A percentile compares a stretch with the other conserved stretches of the same genome.
phyloP scores from a whole-genome alignment of 1,140 invertebrate genomes.

The Drosophila auraria region DNA sequence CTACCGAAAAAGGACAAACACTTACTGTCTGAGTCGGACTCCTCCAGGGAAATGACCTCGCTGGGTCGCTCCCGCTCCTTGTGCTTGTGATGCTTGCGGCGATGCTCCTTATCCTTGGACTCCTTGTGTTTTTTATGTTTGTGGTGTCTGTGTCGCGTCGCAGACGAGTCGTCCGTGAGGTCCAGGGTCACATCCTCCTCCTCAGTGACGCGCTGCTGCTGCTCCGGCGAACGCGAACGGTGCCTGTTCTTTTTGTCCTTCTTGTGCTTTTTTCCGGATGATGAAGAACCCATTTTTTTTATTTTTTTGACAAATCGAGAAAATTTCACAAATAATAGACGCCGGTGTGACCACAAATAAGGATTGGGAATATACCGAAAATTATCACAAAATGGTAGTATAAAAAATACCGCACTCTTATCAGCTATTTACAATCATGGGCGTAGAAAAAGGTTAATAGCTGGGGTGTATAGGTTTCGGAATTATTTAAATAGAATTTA shows the following conservation, averaged over 20 bases:
- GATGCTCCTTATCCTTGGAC: conserved; percentile 57
- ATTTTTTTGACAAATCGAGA: conserved; percentile 7
- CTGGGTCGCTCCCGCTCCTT: conserved; percentile 63
- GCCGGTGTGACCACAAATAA: conserved; percentile 36
- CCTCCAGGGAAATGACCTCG: conserved; percentile 76
- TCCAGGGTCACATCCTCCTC: conserved; percentile 65
- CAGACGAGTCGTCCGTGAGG: conserved; percentile 60
- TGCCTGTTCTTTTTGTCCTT: conserved; percentile 83
- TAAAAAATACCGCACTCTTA: background rate
- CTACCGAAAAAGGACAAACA: conserved; percentile 16
- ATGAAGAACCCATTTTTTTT: conserved; percentile 74
- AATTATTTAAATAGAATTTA: too few species aligned
- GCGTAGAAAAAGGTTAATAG: background rate
- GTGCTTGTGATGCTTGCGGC: conserved; percentile 73
- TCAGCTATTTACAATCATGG: background rate
- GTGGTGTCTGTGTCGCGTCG: conserved; percentile 65
- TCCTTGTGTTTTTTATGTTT: conserved; percentile 63
- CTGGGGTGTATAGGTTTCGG: too few species aligned
- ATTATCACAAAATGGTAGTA: background rate
- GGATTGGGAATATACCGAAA: background rate
- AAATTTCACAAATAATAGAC: conserved; percentile 41
- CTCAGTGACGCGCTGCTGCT: conserved; percentile 34
- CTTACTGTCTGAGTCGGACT: conserved; percentile 79
- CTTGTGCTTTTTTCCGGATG: conserved; percentile 84
- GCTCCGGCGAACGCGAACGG: conserved; percentile 64